Evolutionary conservation across 2,888 invertebrate species (phyloP), one percentile per base, ranked within the genome.

Genomic region (Lymantria monacha): DNA sequence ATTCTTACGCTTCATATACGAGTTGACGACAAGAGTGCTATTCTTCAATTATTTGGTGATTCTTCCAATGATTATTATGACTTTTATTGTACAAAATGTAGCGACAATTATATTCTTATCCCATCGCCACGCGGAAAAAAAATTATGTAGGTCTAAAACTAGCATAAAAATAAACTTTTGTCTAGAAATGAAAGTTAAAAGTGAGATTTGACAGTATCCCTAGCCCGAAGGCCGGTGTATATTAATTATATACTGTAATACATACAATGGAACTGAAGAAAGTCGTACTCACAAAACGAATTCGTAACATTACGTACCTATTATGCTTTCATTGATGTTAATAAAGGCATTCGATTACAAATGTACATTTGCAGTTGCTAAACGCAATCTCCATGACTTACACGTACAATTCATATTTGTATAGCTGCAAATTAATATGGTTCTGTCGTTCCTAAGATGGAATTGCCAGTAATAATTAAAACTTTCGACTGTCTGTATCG

Each of bases 401-500:
- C 38, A 38, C n/a, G 38, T 12, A 38, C 12, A 38, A 12, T 38
- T 12, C 8, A 38, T 10, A 33, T 8, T 33, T 33, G 5, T 33
- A 5, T 9, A 8, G 14, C 42, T 33, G 52, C 9, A 53, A 51
- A 31, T 11, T 41, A 58, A 48, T n/a, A 41, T 55, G 44, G 61
- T 48, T 31, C 7, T 51, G 46, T 30, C 9, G 42, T 46, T 53
- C 42, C 51, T 64, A 59, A 66, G 64, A 66, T 68, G 57, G 69
- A 70, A 79, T 78, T 66, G 76, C 65, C 58, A 50, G 54, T 65
- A 67, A 74, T 82, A 82, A 87, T 86, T 85, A 85, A 83, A 85
- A 85, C 83, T 84, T 87, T 82, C 82, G 61, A 78, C 67, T 59
- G 53, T 41, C 14, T 41, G 41, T 41, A 41, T 33, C 68, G 74